Evolutionary conservation across 2,797 vertebrate genomes (phyloP).

Genomic region (Anniella stebbinsi): DNA sequence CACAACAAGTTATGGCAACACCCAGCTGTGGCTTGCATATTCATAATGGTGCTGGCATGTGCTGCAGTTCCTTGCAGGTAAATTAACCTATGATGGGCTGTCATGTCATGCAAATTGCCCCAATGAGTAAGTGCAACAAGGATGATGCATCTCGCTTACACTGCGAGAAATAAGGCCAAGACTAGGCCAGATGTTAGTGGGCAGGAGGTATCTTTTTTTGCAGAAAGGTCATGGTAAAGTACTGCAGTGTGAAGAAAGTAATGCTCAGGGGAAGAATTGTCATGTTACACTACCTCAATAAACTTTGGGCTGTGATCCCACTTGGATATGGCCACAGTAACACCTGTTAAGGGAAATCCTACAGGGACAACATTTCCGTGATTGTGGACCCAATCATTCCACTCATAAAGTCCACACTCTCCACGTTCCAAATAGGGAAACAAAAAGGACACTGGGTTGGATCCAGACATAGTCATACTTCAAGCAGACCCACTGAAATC

Average conservation of each 20-base stretch:
- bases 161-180: neutral
- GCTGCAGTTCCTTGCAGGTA: no score
- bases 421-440: constrained; percentile 12
- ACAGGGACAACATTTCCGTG: neutral
- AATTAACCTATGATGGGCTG: no score
- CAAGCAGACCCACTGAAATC: no score
- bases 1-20: no score
- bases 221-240: neutral
- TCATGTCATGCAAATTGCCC: no score
- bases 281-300: neutral
- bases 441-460: constrained; percentile 12
- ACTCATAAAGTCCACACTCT: constrained; percentile 30
- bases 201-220: neutral
- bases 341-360: neutral
- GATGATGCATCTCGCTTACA: neutral
- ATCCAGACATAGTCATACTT: no score
- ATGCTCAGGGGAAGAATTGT: neutral
- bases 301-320: neutral
- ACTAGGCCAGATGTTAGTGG: neutral
- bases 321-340: neutral
- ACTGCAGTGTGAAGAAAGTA: neutral
- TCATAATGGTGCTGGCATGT: no score
- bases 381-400: neutral
- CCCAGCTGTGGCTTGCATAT: no score
- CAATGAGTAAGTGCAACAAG: no score